Evolutionary conservation across 1,140 invertebrate genomes (phyloP).

Genomic region (Drosophila orosa): DNA sequence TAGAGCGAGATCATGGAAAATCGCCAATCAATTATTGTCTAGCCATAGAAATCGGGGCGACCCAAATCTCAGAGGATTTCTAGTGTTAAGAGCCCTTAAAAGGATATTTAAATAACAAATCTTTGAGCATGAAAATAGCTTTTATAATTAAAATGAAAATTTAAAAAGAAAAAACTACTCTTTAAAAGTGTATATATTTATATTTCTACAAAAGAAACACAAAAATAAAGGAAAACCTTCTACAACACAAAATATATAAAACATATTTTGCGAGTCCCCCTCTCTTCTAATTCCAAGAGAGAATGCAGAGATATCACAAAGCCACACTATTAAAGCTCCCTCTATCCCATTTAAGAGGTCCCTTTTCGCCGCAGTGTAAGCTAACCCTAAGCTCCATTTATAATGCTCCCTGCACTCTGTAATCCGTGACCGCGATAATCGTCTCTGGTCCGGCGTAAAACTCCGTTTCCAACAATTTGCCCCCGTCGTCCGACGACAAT

Average conservation of each 20-base stretch:
- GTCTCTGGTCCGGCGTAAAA: conserved; percentile 52
- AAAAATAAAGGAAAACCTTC: background rate
- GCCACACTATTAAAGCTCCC: background rate
- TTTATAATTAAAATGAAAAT: background rate
- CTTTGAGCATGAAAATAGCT: background rate
- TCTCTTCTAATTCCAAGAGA: background rate
- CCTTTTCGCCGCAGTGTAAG: conserved; percentile 32
- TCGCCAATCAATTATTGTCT: conserved; percentile 48
- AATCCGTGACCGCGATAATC: conserved; percentile 53
- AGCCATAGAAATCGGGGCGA: background rate
- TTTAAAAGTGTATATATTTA: background rate
- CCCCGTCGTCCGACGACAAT: conserved; percentile 58
- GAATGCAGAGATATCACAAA: background rate
- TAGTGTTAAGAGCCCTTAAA: conserved; percentile 3
- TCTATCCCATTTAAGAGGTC: background rate
- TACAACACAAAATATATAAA: background rate
- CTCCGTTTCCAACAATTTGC: conserved; percentile 58
- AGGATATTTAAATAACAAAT: background rate
- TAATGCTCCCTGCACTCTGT: conserved; percentile 48
- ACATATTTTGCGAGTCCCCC: background rate
- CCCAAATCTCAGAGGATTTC: conserved; percentile 3
- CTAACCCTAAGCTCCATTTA: conserved; percentile 41
- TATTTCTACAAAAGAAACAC: background rate
- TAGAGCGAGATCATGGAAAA: conserved; percentile 12
- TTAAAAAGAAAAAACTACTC: background rate